phyloP scores from a whole-genome alignment of 2,113 vertebrate genomes.

The Rhea pennata region DNA sequence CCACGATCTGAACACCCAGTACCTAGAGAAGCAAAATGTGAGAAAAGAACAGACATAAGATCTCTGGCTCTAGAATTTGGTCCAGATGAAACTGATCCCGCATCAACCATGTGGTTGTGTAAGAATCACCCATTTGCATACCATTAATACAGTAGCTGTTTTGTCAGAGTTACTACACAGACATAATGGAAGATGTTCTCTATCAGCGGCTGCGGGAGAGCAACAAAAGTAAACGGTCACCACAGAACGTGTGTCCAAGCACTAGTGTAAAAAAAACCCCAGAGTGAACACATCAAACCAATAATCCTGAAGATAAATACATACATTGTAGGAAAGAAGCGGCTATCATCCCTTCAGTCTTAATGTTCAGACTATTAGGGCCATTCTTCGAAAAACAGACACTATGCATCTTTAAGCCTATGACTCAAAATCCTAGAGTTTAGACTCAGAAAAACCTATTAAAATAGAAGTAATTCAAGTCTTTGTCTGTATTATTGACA shows the following conservation, averaged over 20 bases:
- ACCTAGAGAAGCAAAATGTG: conserved; percentile 69
- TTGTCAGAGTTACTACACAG: not conserved
- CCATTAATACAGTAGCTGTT: not conserved
- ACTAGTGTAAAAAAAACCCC: not conserved
- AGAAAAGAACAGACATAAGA: not conserved
- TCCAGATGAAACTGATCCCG: not conserved
- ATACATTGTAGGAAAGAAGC: not conserved
- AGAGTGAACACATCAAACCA: not conserved
- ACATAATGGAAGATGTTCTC: not conserved
- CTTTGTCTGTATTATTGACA: not conserved
- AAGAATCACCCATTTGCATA: not conserved
- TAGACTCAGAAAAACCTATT: not conserved
- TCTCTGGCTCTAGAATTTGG: not conserved
- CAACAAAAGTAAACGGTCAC: not conserved
- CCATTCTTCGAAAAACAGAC: not conserved
- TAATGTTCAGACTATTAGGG: not conserved
- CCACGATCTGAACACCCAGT: conserved; percentile 99
- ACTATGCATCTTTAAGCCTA: not conserved
- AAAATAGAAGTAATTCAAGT: not conserved
- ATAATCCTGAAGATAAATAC: not conserved
- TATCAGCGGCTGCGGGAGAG: not conserved
- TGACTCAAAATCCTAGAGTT: not conserved
- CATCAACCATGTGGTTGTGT: not conserved
- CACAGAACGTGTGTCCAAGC: not conserved
- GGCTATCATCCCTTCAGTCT: not conserved